Evolutionary conservation across 2,797 vertebrate genomes (phyloP), one percentile per base, ranked within the genome.

Genomic region (Cryptoblepharus egeriae): DNA sequence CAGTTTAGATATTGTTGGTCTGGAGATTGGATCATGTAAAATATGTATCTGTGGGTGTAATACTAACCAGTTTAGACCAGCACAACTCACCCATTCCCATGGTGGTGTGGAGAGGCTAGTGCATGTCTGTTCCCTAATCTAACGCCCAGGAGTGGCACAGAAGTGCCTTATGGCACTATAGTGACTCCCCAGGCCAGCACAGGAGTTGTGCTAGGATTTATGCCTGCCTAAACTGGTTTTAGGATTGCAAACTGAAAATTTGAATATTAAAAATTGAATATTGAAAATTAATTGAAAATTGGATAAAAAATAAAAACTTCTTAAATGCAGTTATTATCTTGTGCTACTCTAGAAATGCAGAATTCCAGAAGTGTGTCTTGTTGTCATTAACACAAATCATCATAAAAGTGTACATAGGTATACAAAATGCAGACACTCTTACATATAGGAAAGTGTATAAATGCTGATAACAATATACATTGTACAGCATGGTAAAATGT

Each of bases 271-370:
- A n/a, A n/a, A n/a, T n/a, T n/a, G n/a, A n/a, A n/a, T n/a, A n/a
- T n/a, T n/a, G n/a, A n/a, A n/a, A n/a, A n/a, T n/a, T n/a, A 80
- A 86, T 89, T 90, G 79, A 70, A 87, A 87, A 91, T 83, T 80
- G 55, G 75, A 81, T 89, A 87, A 89, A 81, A 89, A 93, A 86
- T 57, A 39, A 80, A 71, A 30, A 26, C 75, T 49, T 68, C 73
- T 52, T 68, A 75, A 75, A 82, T 86, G 57, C 28, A 85, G 70
- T 77, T 84, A n/a, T 24, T 87, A 78, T 64, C 49, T 26, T 39
- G 0, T 70, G n/a, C 70, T 76, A 61, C 39, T 15, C 35, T 20
- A 75, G 72, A 77, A 85, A n/a, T 49, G 63, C 49, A 24, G 11
- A 37, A 4, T 37, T 68, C 9, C 35, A 37, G 65, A 68, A 35